Evolutionary conservation across 1,140 invertebrate species (phyloP).

Genomic region (Anagrus nilaparvatae): DNA sequence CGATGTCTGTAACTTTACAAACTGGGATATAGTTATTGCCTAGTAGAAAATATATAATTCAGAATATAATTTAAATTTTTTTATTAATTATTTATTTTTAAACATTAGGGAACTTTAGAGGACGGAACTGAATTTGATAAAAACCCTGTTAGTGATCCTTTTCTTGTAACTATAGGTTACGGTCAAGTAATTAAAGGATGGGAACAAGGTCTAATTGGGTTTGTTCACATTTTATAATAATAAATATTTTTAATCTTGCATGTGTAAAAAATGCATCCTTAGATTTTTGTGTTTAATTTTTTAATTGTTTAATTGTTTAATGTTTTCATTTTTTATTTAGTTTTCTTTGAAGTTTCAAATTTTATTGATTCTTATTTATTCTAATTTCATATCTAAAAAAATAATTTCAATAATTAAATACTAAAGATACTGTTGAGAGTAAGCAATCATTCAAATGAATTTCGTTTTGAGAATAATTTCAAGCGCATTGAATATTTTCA

Average conservation of each 20-base stretch:
- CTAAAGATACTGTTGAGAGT: too few species aligned
- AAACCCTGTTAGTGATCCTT: slow-evolving; percentile 60
- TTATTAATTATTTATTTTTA: background rate
- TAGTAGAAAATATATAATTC: too few species aligned
- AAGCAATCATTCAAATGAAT: too few species aligned
- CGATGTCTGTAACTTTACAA: too few species aligned
- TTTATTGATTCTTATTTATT: too few species aligned
- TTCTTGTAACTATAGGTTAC: slow-evolving; percentile 55
- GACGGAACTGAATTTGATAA: slow-evolving; percentile 81
- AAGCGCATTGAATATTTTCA: too few species aligned
- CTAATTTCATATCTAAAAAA: too few species aligned
- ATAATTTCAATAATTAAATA: too few species aligned
- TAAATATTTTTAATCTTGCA: too few species aligned
- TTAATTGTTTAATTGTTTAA: slow-evolving; percentile 1
- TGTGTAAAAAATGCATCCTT: slow-evolving; percentile 7
- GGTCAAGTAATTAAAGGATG: slow-evolving; percentile 79
- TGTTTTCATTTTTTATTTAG: background rate
- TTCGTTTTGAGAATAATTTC: too few species aligned
- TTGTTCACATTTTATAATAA: slow-evolving; percentile 22
- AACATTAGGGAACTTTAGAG: slow-evolving; percentile 60
- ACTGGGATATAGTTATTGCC: too few species aligned
- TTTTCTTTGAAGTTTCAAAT: background rate
- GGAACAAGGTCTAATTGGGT: slow-evolving; percentile 77
- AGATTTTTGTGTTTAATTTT: slow-evolving; percentile 12
- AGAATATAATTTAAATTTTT: too few species aligned